phyloP scores from a whole-genome alignment of 1,140 invertebrate genomes.

The Bombus sibiricus region DNA sequence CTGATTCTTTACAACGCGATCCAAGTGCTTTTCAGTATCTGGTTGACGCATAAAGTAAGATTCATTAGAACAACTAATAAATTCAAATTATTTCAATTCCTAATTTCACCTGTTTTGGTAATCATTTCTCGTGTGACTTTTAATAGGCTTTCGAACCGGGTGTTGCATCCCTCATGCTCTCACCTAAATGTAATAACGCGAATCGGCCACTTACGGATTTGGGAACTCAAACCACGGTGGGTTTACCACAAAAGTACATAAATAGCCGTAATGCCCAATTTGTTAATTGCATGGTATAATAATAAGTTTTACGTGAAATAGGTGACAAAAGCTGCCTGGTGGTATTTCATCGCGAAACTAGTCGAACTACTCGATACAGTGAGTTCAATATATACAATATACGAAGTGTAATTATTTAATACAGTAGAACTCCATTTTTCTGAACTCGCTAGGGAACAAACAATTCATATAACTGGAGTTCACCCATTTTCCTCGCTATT shows the following conservation, averaged over 20 bases:
- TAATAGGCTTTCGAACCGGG: slow-evolving; percentile 64
- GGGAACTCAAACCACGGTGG: slow-evolving; percentile 65
- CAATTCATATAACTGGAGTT: neutral
- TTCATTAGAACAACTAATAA: neutral
- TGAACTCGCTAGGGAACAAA: neutral
- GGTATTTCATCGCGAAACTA: slow-evolving; percentile 85
- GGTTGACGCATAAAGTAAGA: slow-evolving; percentile 84
- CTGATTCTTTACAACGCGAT: slow-evolving; percentile 88
- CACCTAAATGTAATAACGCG: slow-evolving; percentile 26
- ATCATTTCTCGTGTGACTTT: neutral
- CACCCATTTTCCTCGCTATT: neutral
- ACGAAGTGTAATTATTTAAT: neutral
- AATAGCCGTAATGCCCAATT: neutral
- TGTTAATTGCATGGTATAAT: neutral
- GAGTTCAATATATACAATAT: slow-evolving; percentile 44
- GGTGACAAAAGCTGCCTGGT: slow-evolving; percentile 81
- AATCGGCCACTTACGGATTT: neutral
- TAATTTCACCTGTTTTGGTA: too few relatives aligned
- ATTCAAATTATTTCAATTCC: neutral
- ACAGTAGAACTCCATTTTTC: neutral
- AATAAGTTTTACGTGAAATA: slow-evolving; percentile 23
- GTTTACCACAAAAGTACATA: neutral
- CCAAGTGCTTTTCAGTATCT: slow-evolving; percentile 87
- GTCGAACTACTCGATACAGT: slow-evolving; percentile 87
- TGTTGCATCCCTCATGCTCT: slow-evolving; percentile 10